Base-by-base conservation (phyloP, 2,888 invertebrate species). In the Cerastoderma edule region DNA sequence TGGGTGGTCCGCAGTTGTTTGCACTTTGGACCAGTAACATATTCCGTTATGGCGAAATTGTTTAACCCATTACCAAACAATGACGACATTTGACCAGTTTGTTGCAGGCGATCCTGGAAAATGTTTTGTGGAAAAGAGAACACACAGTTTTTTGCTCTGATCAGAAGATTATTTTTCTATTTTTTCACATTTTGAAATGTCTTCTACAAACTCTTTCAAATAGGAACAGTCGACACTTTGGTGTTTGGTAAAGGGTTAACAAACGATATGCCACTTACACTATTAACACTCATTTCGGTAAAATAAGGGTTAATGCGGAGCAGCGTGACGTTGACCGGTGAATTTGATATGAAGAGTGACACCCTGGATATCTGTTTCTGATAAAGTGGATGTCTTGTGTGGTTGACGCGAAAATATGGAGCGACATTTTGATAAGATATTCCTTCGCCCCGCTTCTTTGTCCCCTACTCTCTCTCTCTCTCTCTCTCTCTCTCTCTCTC, bases 401-500 rank as follows among this genome's bases (percentile, higher is more conserved):
- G 16, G 10, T 39, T 16, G 16, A 16, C 8, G 16, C 39, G 16
- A 39, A 39, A 16, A 39, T 39, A 10, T 39, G 8, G 8, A 39
- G 16, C 39, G 16, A 10, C 39, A 39, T 8, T 16, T 39, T 39
- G 39, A 39, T 10, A 10, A 39, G 8, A 10, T 39, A 10, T 8
- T 39, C 16, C 39, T 16, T 39, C 16, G 39, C 39, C 8, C 8
- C 39, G 8, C 16, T 39, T 39, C 39, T 10, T 16, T 39, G 8
- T 39, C 39, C 16, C 39, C 16, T 16, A 10, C 39, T 39, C 39
- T 39, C 39, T 39, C 39, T 39, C 39, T 39, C 39, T 39, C 39
- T 39, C 39, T 39, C 39, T 39, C 39, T 39, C 39, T 39, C 39
- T 39, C 39, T 39, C 39, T 39, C 39, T 39, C 39, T 39, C 39